These are phyloP conservation scores for Phocoena phocoena DNA, from an alignment of 2,113 vertebrate genomes.

Conservation along the genomic window DNA sequence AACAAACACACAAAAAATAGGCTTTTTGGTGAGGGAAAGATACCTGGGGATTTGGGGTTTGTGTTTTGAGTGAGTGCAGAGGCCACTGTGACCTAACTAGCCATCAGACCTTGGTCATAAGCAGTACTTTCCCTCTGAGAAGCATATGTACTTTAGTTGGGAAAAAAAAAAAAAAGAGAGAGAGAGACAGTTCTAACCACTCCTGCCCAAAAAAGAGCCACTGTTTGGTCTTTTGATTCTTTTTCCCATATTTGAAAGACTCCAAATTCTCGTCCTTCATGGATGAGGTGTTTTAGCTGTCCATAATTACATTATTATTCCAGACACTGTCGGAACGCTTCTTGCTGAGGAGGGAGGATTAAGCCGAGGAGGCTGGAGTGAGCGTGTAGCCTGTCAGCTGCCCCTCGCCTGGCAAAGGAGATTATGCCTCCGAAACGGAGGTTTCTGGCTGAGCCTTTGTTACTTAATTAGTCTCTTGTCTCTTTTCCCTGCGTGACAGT, in stretches of 20 bases:
- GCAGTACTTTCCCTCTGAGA: neutral
- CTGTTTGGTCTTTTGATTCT: conserved; percentile 40
- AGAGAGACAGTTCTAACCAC: neutral
- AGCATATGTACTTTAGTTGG: neutral
- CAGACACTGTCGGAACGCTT: conserved; percentile 39
- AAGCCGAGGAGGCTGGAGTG: conserved; percentile 54
- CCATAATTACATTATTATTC: conserved; percentile 74
- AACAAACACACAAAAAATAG: conserved; percentile 2
- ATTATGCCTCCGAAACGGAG: conserved; percentile 53
- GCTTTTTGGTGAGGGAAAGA: neutral
- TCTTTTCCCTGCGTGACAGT: conserved; percentile 54
- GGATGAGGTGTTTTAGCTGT: conserved; percentile 60
- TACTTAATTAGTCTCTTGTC: conserved; percentile 74
- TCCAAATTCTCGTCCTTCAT: conserved; percentile 60
- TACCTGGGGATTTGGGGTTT: neutral
- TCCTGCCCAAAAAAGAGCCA: neutral
- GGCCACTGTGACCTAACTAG: neutral
- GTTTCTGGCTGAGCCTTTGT: conserved; percentile 44
- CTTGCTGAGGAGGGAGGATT: conserved; percentile 64
- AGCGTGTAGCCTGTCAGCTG: neutral
- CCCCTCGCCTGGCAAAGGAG: conserved; percentile 64
- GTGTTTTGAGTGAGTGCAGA: neutral
- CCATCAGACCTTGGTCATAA: neutral
- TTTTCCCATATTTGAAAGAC: neutral
- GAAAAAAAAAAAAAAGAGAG: accelerated